These are phyloP conservation scores for Acipenser transmontanus DNA, from an alignment of 2,797 vertebrate species.

Conservation along the genomic window DNA sequence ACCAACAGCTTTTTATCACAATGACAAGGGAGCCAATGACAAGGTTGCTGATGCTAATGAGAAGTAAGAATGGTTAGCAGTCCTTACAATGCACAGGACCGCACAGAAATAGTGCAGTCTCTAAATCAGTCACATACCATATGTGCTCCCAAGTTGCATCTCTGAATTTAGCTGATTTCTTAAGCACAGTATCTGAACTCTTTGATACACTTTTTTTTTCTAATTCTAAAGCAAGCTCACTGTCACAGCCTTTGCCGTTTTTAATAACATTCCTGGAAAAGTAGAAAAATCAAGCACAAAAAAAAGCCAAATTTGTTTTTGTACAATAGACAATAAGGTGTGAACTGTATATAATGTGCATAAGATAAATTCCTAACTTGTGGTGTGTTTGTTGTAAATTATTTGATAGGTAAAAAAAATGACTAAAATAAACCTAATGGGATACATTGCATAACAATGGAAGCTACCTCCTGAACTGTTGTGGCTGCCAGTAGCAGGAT, in stretches of 20 bases:
- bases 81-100: no score
- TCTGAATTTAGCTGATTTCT: neutral
- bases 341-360: slow-evolving; percentile 73
- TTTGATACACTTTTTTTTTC: neutral
- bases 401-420: slow-evolving; percentile 66
- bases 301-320: slow-evolving; percentile 33
- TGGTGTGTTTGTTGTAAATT: slow-evolving; percentile 72
- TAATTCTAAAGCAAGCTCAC: neutral
- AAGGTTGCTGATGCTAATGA: no score
- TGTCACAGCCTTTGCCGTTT: neutral
- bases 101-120: no score
- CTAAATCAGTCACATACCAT: no score
- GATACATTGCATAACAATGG: slow-evolving; percentile 81
- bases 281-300: slow-evolving; percentile 9
- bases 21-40: no score
- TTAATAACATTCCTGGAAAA: slow-evolving; percentile 16
- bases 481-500: slow-evolving; percentile 84
- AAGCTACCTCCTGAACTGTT: slow-evolving; percentile 95
- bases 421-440: slow-evolving; percentile 58
- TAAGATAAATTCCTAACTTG: slow-evolving; percentile 71
- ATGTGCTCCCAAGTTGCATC: neutral
- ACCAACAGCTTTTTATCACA: no score
- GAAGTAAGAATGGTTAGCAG: no score
- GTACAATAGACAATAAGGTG: slow-evolving; percentile 43
- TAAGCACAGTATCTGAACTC: no score